Conservation (phyloP, 2,113 vertebrate species). For the Neolamprologus sp. region DNA sequence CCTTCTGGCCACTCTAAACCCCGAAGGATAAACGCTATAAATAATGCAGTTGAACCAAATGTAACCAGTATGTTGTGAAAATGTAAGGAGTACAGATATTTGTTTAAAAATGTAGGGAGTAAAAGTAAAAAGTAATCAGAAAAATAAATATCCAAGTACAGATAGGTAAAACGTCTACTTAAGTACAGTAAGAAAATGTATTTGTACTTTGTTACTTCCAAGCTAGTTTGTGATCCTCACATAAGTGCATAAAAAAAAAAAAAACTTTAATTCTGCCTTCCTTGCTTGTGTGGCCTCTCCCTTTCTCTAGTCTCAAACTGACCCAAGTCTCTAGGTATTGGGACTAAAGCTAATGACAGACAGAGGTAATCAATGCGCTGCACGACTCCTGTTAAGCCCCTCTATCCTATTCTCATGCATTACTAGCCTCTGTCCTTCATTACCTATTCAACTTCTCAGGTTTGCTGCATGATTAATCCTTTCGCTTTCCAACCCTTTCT, state of each 20-base stretch:
- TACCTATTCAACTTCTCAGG: slow-evolving; percentile 57
- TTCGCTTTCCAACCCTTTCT: slow-evolving; percentile 37
- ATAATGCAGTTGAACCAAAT: neutral
- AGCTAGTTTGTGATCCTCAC: neutral
- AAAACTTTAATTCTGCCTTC: neutral
- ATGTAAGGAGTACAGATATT: neutral
- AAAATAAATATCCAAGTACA: neutral
- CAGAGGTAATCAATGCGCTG: slow-evolving; percentile 62
- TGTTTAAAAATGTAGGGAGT: neutral
- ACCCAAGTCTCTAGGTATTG: slow-evolving; percentile 10
- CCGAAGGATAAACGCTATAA: neutral
- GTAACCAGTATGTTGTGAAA: neutral
- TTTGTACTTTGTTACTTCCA: neutral
- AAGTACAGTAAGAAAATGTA: neutral
- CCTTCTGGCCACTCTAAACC: neutral
- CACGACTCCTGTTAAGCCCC: slow-evolving; percentile 58
- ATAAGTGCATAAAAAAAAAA: neutral
- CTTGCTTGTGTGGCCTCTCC: neutral
- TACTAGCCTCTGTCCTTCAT: slow-evolving; percentile 54
- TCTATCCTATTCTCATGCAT: slow-evolving; percentile 62
- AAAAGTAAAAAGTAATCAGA: neutral
- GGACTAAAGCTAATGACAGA: slow-evolving; percentile 55
- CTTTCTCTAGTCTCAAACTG: neutral
- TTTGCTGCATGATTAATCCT: slow-evolving; percentile 60
- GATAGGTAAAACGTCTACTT: neutral